Conservation (phyloP, 2,113 vertebrate genomes). For the Pangasianodon gigas region DNA sequence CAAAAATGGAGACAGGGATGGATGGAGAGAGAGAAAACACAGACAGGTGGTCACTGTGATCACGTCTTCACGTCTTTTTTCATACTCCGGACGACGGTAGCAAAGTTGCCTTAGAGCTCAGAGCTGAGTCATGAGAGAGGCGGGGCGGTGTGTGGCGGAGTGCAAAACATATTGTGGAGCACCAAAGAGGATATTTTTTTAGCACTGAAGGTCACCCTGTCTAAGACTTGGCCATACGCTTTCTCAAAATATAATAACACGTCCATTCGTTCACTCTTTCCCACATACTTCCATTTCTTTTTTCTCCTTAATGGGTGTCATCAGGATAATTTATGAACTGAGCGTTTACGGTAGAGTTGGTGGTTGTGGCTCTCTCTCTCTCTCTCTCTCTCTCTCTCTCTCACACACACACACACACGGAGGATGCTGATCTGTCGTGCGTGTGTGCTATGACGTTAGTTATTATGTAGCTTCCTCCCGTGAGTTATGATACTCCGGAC, state of each 20-base stretch:
- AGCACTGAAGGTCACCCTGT: conserved; percentile 23
- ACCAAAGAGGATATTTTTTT: not conserved
- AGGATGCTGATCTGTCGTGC: not conserved
- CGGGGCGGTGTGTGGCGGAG: not conserved
- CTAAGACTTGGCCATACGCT: not conserved
- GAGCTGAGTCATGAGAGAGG: conserved; percentile 8
- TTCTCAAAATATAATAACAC: not conserved
- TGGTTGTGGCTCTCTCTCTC: not conserved
- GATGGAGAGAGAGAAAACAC: not conserved
- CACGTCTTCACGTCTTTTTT: not conserved
- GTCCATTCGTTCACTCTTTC: not conserved
- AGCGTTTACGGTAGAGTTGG: not conserved
- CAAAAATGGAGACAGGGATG: not conserved
- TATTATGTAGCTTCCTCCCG: conserved; percentile 21
- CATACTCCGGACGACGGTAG: not conserved
- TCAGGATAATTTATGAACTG: conserved; percentile 25
- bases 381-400: not conserved
- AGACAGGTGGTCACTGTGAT: not conserved
- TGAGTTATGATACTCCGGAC: conserved; percentile 6
- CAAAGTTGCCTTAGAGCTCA: not conserved
- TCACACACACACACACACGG: not conserved
- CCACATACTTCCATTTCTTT: not conserved
- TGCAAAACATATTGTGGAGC: not conserved
- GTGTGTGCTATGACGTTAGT: conserved; percentile 2
- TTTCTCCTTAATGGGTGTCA: not conserved